These are phyloP conservation scores for Piscicola geometra DNA, from an alignment of 2,888 invertebrate species.

Conservation along the genomic window DNA sequence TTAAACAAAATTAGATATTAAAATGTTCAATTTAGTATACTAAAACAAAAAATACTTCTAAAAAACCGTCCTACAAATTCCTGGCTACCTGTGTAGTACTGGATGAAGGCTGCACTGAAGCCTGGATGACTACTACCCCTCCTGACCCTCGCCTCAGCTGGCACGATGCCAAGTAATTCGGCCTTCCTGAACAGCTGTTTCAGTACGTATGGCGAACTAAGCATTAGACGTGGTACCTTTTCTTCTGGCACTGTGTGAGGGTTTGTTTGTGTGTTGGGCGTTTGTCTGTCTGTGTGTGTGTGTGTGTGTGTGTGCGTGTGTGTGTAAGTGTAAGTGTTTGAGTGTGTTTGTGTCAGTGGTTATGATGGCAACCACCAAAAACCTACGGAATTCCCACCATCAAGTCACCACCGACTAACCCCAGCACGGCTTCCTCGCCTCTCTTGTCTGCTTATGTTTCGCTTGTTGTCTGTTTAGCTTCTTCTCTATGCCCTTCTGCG, in stretches of 20 bases:
- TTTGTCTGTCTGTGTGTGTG: no score
- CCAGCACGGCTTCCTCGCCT: slow-evolving; percentile 65
- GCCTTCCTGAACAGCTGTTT: slow-evolving; percentile 70
- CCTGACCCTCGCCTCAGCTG: slow-evolving; percentile 70
- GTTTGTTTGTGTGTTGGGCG: no score
- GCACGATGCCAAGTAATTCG: slow-evolving; percentile 81
- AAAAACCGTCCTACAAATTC: neutral
- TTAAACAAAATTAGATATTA: neutral
- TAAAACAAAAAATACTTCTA: no score
- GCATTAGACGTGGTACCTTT: slow-evolving; percentile 83
- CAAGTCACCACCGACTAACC: slow-evolving; percentile 64
- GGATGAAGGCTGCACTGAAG: slow-evolving; percentile 87
- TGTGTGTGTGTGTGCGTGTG: no score
- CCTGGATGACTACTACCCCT: slow-evolving; percentile 92
- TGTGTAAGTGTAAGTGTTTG: no score
- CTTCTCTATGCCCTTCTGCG: slow-evolving; percentile 50
- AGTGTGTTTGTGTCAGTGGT: no score
- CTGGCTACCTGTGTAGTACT: slow-evolving; percentile 74
- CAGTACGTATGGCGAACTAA: slow-evolving; percentile 78
- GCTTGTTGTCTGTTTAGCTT: slow-evolving; percentile 68
- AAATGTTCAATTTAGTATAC: no score
- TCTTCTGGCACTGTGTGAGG: slow-evolving; percentile 81
- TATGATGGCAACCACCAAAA: no score
- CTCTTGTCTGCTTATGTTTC: slow-evolving; percentile 65
- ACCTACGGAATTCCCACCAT: neutral